Conservation (phyloP, 2,797 vertebrate genomes). For the Nothura maculosa region DNA sequence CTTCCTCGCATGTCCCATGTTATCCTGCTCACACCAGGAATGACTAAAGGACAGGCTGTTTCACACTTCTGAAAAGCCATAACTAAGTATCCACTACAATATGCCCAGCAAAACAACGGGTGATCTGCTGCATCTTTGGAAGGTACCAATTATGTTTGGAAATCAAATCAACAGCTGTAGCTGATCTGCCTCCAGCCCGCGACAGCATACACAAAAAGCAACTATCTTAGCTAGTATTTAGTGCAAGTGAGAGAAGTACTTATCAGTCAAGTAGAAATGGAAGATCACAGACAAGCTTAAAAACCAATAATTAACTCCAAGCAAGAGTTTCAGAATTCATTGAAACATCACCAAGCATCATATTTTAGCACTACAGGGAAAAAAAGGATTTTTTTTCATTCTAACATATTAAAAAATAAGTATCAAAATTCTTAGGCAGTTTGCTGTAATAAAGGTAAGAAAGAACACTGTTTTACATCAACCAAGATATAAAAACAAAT, state of each 20-base stretch:
- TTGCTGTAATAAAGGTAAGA: not conserved
- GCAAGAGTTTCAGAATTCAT: conserved; percentile 5
- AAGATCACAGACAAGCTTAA: not conserved
- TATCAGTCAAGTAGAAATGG: not conserved
- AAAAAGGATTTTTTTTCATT: not conserved
- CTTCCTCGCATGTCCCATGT: not conserved
- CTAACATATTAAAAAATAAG: not conserved
- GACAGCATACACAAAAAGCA: not conserved
- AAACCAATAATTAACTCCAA: conserved; percentile 5
- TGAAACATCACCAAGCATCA: not conserved
- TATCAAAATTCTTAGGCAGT: not conserved
- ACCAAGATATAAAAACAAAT: not conserved
- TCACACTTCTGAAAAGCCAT: not conserved
- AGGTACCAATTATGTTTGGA: conserved; percentile 23
- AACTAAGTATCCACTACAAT: not conserved
- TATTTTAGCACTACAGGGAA: not conserved
- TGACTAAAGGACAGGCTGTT: not conserved
- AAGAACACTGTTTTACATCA: not conserved
- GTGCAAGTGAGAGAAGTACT: not conserved
- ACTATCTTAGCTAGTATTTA: not conserved
- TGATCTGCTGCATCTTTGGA: not conserved
- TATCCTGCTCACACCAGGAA: not conserved
- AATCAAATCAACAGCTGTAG: conserved; percentile 22
- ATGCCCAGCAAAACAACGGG: not conserved
- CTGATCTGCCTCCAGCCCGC: not conserved